phyloP scores from a whole-genome alignment of 92 coral and sea anemone genomes.

The Zoanthus sociatus region DNA sequence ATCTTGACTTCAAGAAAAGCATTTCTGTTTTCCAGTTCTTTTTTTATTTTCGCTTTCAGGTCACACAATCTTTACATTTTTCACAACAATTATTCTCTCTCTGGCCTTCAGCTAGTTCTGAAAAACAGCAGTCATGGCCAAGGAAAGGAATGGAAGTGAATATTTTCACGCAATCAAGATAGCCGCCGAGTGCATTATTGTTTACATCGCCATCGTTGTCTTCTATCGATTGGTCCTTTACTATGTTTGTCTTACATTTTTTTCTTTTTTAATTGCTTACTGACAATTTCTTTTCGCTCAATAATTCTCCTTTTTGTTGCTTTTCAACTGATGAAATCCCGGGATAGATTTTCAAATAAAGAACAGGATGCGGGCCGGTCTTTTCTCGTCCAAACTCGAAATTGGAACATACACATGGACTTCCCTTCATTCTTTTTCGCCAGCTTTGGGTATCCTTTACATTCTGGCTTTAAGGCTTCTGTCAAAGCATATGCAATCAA shows the following conservation, averaged over 20 bases:
- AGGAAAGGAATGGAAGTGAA: slow-evolving; percentile 3
- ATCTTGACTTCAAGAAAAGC: no score
- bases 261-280: neutral
- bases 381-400: slow-evolving; percentile 47
- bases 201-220: neutral
- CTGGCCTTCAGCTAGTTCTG: slow-evolving; percentile 7
- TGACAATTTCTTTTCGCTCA: slow-evolving; percentile 3
- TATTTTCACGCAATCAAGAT: slow-evolving; percentile 1
- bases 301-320: neutral
- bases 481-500: neutral
- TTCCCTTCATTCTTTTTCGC: neutral
- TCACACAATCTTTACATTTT: neutral
- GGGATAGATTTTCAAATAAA: slow-evolving; percentile 52
- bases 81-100: neutral
- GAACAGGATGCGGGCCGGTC: slow-evolving; percentile 28
- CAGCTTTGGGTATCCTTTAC: neutral
- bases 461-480: neutral
- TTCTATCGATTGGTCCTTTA: neutral
- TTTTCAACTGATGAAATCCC: slow-evolving; percentile 28
- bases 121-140: neutral
- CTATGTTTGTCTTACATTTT: neutral
- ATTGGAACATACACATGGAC: slow-evolving; percentile 37
- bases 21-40: no score
- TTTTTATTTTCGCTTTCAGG: no score
- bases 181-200: slow-evolving; percentile 4